Percentiles rank a stretch among this genome's conserved stretches.
phyloP scores from a whole-genome alignment of 1,140 invertebrate species.

The Araneus ventricosus region DNA sequence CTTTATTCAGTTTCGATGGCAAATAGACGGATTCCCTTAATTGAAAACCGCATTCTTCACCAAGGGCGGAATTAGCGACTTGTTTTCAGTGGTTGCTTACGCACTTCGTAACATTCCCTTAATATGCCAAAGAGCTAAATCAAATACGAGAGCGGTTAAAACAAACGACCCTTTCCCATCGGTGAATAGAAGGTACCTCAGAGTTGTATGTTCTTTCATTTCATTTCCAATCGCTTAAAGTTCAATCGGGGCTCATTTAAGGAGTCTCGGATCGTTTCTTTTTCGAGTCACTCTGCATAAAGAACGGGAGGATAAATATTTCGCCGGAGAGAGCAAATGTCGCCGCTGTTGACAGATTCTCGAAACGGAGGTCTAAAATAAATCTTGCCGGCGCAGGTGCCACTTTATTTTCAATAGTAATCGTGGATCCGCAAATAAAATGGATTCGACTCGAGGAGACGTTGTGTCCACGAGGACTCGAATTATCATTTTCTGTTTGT shows the following conservation, averaged over 20 bases:
- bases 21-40: slow-evolving; percentile 71
- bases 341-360: slow-evolving; percentile 30
- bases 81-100: slow-evolving; percentile 74
- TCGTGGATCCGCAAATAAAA: slow-evolving; percentile 12
- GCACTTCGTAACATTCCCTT: slow-evolving; percentile 73
- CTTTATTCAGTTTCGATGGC: slow-evolving; percentile 72
- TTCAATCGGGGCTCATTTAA: slow-evolving; percentile 57
- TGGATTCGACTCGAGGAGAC: background rate
- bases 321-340: slow-evolving; percentile 3
- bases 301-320: slow-evolving; percentile 32
- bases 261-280: slow-evolving; percentile 26
- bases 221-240: slow-evolving; percentile 70
- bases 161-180: slow-evolving; percentile 58
- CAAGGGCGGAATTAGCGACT: slow-evolving; percentile 71
- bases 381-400: background rate
- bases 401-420: slow-evolving; percentile 13
- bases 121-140: slow-evolving; percentile 67
- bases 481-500: slow-evolving; percentile 1
- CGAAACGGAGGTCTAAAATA: slow-evolving; percentile 30
- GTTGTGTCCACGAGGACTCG: background rate
- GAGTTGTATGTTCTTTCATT: slow-evolving; percentile 53
- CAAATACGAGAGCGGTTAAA: slow-evolving; percentile 71
- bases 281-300: slow-evolving; percentile 34
- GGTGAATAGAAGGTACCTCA: slow-evolving; percentile 5
- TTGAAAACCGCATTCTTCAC: slow-evolving; percentile 74